Evolutionary conservation across 2,113 vertebrate genomes (phyloP).

Genomic region (Petaurus breviceps): DNA sequence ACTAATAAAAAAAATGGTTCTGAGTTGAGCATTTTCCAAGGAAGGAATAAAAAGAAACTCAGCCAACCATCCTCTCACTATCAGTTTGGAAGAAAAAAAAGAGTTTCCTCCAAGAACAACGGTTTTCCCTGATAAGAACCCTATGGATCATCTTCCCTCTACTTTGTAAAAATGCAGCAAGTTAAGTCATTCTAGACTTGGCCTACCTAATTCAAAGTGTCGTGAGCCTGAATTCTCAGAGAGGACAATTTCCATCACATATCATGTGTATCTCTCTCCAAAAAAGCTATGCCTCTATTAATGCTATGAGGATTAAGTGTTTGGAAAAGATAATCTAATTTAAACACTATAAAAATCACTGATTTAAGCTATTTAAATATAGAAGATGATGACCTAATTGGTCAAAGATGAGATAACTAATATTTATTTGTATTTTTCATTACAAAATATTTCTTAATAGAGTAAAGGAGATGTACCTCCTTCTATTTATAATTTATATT

Average conservation of each 20-base stretch:
- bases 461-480: too few relatives aligned
- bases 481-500: too few relatives aligned
- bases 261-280: background rate
- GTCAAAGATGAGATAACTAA: background rate
- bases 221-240: background rate
- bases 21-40: background rate
- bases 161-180: background rate
- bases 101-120: background rate
- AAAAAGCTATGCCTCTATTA: background rate
- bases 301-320: background rate
- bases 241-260: background rate
- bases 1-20: background rate
- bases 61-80: background rate
- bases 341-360: background rate
- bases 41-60: background rate
- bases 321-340: background rate
- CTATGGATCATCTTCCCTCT: background rate
- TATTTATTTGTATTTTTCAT: background rate
- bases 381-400: conserved; percentile 14
- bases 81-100: background rate
- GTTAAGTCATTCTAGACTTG: background rate
- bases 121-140: background rate
- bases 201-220: background rate
- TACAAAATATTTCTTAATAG: background rate
- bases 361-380: conserved; percentile 1